phyloP scores from a whole-genome alignment of 2,888 invertebrate genomes.

The Helobdella robusta region DNA sequence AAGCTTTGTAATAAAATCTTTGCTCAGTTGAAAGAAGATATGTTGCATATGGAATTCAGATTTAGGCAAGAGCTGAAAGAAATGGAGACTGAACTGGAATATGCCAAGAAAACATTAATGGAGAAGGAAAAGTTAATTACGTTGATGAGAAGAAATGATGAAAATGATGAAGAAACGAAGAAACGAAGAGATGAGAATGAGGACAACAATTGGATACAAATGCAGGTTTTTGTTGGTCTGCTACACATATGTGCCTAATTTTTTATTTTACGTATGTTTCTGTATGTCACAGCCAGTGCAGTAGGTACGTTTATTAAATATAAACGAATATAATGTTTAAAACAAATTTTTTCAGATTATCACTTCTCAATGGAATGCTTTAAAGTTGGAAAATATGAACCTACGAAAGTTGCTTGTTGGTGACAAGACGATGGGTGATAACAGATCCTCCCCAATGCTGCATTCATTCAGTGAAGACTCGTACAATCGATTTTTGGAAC shows the following conservation, averaged over 20 bases:
- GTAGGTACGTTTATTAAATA: neutral
- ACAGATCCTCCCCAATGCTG: neutral
- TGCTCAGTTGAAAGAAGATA: too few relatives aligned
- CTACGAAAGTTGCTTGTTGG: conserved; percentile 33
- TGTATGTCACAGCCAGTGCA: conserved; percentile 13
- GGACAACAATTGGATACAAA: neutral
- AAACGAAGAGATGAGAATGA: neutral
- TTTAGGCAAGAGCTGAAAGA: neutral
- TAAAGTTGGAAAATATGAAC: conserved; percentile 41
- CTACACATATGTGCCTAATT: too few relatives aligned
- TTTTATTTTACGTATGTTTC: too few relatives aligned
- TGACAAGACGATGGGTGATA: too few relatives aligned
- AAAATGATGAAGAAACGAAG: conserved; percentile 1
- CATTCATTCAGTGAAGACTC: neutral
- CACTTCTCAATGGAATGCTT: conserved; percentile 41
- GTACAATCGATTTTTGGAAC: conserved; percentile 35
- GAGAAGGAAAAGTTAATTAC: conserved; percentile 14
- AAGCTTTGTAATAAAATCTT: too few relatives aligned
- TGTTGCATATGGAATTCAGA: too few relatives aligned
- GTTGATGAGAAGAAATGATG: neutral
- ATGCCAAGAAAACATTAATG: neutral
- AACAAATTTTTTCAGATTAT: conserved; percentile 37
- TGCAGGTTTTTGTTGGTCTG: conserved; percentile 26
- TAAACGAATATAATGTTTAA: neutral
- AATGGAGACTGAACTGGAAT: neutral